Evolutionary conservation across 2,113 vertebrate genomes (phyloP), one percentile per base, ranked within the genome.

Genomic region (Notechis scutatus): DNA sequence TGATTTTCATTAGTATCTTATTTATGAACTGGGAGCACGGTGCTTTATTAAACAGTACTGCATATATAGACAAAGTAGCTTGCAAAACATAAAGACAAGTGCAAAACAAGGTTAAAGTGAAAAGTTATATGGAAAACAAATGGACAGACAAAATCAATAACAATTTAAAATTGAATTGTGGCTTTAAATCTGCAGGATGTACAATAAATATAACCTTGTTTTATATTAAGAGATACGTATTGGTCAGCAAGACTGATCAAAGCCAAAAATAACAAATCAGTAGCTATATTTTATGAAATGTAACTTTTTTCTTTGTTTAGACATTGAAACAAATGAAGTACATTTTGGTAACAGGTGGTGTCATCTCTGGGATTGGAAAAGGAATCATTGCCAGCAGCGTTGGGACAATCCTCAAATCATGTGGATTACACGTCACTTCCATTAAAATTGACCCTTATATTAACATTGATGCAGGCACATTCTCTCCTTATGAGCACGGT

Each of bases 391-490:
- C 99, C 39, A 99, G 99, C 97, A 99, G 99, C 24, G 98, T 99
- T 95, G 99, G 99, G 64, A 99, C 99, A 0, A 99, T 99, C 94
- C 98, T 99, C 85, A 99, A 99, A 94, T 99, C 99, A 2, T 99
- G 99, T 47, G 99, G 99, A 85, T 96, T 99, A 88, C 98, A 97
- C 0, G 99, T 99, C 59, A 99, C 99, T 1, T 98, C 99, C 92
- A 99, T 99, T 96, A 99, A 99, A 97, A 99, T 99, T 90, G 99
- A 99, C 94, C 99, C 99, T 0, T 99, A 99, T 95, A 99, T 99
- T 96, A 99, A 99, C 96, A 99, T 99, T 26, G 99, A 99, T 2
- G 99, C 99, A 0, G 99, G 99, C 47, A 99, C 99, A 6, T 99
- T 99, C 95, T 99, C 99, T 0, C 99, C 99, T 0, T 99, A 99